Base-by-base conservation (phyloP, 53 echinoderm and acorn worm genomes). In the Echinometra lucunter region DNA sequence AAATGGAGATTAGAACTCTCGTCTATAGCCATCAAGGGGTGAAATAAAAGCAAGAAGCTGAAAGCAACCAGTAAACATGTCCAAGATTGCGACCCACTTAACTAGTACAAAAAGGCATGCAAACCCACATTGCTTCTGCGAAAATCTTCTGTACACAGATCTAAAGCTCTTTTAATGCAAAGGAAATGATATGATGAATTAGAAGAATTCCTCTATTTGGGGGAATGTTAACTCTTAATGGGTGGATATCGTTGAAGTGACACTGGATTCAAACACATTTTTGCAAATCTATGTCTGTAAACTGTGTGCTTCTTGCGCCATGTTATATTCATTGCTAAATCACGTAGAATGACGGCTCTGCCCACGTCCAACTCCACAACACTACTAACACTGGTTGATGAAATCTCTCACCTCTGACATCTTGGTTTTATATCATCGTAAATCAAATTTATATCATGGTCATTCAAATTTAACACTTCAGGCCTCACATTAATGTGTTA, bases 391-490 rank as follows among this genome's bases (percentile, higher is more conserved):
- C 44, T 19, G 38, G 78, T 78, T 23, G 78, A 15, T 40, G 38
- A 47, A 45, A 2, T n/a, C n/a, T 85, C 1, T 49, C 85, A 85
- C 85, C 85, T n/a, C 47, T 7, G 23, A 4, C 81, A 85, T 27
- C 47, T 85, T 85, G 85, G 7, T 47, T 85, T n/a, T 85, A 49
- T 12, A 85, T 85, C 49, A 85, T 85, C 49, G 49, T 16, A 85
- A 85, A 47, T 49, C 45, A 49, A 49, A 47, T 85, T 49, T 45
- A 85, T 38, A 85, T 85, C 49, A 85, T 85, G 85, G 49, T 16
- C 47, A 85, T n/a, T 49, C 45, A 49, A 49, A 47, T 85, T 49
- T 45, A 85, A 42, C 85, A 85, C 85, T 85, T 85, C 12, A 85
- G 4, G n/a, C 45, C n/a, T 25, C 40, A 85, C 28, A 49, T 85